Evolutionary conservation across 2,797 vertebrate genomes (phyloP), one percentile per base, ranked within the genome.

Genomic region (Cryptoprocta ferox): DNA sequence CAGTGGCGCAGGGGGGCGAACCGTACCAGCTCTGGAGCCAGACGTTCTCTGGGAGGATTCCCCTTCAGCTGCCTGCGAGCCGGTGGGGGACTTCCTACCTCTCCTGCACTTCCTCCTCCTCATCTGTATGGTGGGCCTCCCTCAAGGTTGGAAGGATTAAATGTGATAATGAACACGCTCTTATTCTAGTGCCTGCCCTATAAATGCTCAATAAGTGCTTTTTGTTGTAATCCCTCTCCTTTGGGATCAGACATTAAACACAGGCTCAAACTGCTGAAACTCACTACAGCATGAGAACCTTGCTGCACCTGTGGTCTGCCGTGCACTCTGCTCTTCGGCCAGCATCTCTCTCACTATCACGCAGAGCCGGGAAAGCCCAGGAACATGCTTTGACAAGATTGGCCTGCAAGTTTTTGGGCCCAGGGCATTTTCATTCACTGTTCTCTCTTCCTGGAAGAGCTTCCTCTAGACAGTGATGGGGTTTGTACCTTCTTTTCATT

Each of bases 221-320:
- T 96, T 65, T 50, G 80, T 78, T 85, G 59, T 81, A 91, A 94
- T 73, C 93, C 56, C 75, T 81, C 0, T 76, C 89, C 89, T 96
- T 68, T 84, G 91, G 59, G 76, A 94, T 59, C 16, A 93, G 92
- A 26, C 32, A 76, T 82, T 88, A 93, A 68, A 88, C 71, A 66
- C 28, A 63, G 79, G 4, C 87, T 93, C 28, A 8, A 81, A 83
- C 16, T 8, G 5, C 9, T 48, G 59, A 81, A 75, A 88, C 19
- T 65, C 48, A 39, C 78, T 48, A 26, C 78, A 91, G 39, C 6
- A 24, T 24, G 91, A 68, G 56, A 84, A 37, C 66, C 18, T 5
- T 8, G 24, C 35, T 37, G 79, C 83, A 12, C 30, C 2, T 16
- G 65, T n/a, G 68, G 73, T 56, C 61, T 19, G 5, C 79, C 28